Percentiles rank a stretch among this genome's conserved stretches.
These are phyloP conservation scores for Apostichopus parvimensis DNA, from an alignment of 35 echinoderm and acorn worm genomes.

Conservation along the genomic window DNA sequence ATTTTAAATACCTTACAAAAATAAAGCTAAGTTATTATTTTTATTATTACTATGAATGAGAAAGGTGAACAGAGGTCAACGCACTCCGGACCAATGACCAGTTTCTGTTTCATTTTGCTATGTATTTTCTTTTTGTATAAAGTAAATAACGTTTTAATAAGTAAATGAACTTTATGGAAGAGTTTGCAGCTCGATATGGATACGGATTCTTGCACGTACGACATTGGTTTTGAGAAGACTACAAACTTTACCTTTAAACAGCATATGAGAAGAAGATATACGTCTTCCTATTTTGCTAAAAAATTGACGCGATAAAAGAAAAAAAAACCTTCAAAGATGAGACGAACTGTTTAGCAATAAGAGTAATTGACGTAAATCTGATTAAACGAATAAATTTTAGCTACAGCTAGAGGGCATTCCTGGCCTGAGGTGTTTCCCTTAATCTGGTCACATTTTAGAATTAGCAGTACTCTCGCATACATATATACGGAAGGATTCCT, in stretches of 20 bases:
- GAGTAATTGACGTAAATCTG: slow-evolving; percentile 57
- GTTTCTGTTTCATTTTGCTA: no score
- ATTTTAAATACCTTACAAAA: background rate
- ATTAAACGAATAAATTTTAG: slow-evolving; percentile 30
- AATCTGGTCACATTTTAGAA: slow-evolving; percentile 41
- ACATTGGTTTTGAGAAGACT: background rate
- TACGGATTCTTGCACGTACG: background rate
- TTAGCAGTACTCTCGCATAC: background rate
- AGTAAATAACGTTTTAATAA: background rate
- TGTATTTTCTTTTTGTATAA: no score
- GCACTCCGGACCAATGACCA: background rate
- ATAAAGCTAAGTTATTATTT: background rate
- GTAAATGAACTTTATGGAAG: background rate
- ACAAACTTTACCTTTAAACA: no score
- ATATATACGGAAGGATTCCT: background rate
- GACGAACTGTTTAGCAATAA: slow-evolving; percentile 51
- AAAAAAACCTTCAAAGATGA: background rate
- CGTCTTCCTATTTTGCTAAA: no score
- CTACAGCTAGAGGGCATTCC: background rate
- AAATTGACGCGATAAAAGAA: background rate
- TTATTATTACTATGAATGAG: background rate
- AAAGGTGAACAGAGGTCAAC: background rate
- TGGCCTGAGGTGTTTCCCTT: slow-evolving; percentile 33
- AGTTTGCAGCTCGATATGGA: background rate
- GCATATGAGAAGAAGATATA: no score